These are phyloP conservation scores for Rhinopomastus cyanomelas DNA, from an alignment of 2,113 vertebrate genomes.

Conservation along the genomic window DNA sequence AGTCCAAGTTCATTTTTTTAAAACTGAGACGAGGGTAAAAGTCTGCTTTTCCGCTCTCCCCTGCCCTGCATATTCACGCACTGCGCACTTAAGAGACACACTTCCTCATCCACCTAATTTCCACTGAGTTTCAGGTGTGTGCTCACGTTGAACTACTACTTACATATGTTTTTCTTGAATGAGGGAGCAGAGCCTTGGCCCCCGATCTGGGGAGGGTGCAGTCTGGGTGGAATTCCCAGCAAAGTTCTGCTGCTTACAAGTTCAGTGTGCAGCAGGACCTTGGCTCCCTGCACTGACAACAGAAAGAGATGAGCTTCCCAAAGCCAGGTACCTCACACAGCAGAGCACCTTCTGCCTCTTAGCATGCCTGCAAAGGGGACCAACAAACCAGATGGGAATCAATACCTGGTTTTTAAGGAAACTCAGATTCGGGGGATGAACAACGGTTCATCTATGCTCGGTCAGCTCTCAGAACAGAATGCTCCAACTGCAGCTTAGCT, in stretches of 20 bases:
- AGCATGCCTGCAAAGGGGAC: background rate
- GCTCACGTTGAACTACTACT: slow-evolving; percentile 5
- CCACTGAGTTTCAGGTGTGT: slow-evolving; percentile 25
- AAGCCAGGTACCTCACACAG: background rate
- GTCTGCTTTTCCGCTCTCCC: background rate
- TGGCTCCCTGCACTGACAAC: background rate
- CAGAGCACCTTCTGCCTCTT: background rate
- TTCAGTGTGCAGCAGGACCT: background rate
- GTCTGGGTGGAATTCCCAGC: background rate
- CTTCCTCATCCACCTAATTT: slow-evolving; percentile 8
- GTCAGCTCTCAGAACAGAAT: background rate
- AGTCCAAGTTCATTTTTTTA: background rate
- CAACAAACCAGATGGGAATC: background rate
- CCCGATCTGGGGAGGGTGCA: background rate
- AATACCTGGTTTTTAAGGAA: background rate
- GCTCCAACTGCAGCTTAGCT: background rate
- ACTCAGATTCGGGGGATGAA: fast-evolving
- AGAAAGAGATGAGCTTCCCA: background rate
- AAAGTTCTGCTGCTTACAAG: background rate
- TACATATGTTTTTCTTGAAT: slow-evolving; percentile 45
- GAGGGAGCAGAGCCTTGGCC: background rate
- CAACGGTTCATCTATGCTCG: background rate
- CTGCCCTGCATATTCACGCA: background rate
- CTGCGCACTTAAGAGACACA: background rate
- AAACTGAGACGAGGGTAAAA: background rate